Evolutionary conservation across 2,888 invertebrate genomes (phyloP), one percentile per base, ranked within the genome.

Genomic region (Protodeltote pygarga): DNA sequence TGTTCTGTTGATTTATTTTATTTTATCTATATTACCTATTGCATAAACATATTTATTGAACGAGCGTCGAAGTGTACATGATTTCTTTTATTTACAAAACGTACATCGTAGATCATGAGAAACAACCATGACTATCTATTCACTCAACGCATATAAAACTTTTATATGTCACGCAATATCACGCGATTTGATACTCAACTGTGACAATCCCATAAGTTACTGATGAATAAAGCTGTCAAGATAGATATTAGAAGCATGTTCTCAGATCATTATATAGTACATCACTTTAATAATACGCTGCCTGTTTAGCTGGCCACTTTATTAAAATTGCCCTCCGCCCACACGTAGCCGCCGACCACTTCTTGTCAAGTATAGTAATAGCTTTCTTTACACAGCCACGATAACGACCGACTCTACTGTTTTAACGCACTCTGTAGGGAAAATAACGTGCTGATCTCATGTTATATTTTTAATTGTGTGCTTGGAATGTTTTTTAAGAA

Each of bases 341-440:
- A 42, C 34, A 32, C 11, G 25, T 29, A 25, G 29, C 25, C 28
- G 19, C 20, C 34, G 16, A 21, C 21, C 45, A 47, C 42, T 60
- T n/a, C n/a, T n/a, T 46, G 51, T 51, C 60, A 40, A 33, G 27
- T 46, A 37, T 19, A 46, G 41, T 51, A 60, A 60, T 64, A 41
- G 31, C 59, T 58, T 64, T 63, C 40, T 48, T 41, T 48, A 45
- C 38, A 50, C 21, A 28, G 21, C 45, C 34, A 16, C 52, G 65
- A 50, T 60, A 64, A 35, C 33, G 33, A 8, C 37, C 19, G 4
- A 31, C 24, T n/a, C n/a, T n/a, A 33, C 35, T 40, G 41, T 39
- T 52, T 46, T 40, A 58, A 31, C 31, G 33, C 48, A 48, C 51
- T 38, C 21, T 41, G 21, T 44, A 28, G 25, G 33, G n/a, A 38